Conservation (phyloP, 1,140 invertebrate genomes). For the Acyrthosiphon pisum region DNA sequence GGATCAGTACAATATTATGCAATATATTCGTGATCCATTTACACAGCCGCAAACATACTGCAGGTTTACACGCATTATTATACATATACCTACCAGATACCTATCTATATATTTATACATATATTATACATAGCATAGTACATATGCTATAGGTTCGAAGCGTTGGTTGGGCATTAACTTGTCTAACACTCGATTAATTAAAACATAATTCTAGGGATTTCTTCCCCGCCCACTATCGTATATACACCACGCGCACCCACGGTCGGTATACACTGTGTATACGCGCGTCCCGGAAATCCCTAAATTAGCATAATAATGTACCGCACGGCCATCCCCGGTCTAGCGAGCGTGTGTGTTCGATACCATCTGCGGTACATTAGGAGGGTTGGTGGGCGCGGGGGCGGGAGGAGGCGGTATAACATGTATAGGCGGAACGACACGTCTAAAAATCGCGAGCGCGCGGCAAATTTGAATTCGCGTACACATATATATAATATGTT, state of each 20-base stretch:
- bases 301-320: constrained; percentile 56
- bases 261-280: neutral
- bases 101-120: neutral
- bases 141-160: neutral
- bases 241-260: neutral
- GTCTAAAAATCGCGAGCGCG: constrained; percentile 22
- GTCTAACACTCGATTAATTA: constrained; percentile 57
- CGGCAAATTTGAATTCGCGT: constrained; percentile 45
- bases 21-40: neutral
- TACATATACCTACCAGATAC: neutral
- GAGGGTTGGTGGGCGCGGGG: too few relatives aligned
- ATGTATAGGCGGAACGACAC: constrained; percentile 4
- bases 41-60: neutral
- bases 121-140: neutral
- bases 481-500: neutral
- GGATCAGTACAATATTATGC: neutral
- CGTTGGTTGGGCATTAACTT: constrained; percentile 54
- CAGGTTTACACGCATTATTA: neutral
- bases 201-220: constrained; percentile 53
- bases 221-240: constrained; percentile 26
- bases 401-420: neutral
- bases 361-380: constrained; percentile 52
- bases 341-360: neutral
- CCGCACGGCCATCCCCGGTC: neutral
- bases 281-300: constrained; percentile 36